Evolutionary conservation across 1,140 invertebrate genomes (phyloP).

Genomic region (Babylonia areolata): DNA sequence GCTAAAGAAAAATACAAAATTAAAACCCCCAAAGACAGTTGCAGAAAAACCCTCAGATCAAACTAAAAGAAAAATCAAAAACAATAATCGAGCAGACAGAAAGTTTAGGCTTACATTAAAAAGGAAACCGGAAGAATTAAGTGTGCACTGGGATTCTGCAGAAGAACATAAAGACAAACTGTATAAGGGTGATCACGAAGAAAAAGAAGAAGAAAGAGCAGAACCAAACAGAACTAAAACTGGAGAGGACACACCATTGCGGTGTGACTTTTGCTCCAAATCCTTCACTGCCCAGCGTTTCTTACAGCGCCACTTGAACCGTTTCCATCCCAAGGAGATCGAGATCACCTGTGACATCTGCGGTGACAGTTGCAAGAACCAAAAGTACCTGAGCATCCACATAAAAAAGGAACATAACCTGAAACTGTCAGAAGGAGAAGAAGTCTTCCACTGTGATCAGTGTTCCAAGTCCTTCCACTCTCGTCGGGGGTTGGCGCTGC

Average conservation of each 20-base stretch:
- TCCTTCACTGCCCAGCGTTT: neutral
- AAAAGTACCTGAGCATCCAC: neutral
- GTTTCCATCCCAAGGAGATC: neutral
- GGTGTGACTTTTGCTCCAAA: neutral
- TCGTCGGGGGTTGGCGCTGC: neutral
- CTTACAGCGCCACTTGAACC: neutral
- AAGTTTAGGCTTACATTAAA: neutral
- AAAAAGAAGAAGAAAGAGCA: no score
- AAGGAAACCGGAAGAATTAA: neutral
- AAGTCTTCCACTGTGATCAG: neutral
- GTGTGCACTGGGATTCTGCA: neutral
- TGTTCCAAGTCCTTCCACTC: conserved; percentile 4
- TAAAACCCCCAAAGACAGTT: neutral
- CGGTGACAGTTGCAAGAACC: neutral
- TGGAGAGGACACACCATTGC: neutral
- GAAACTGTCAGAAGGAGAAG: neutral
- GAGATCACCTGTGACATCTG: neutral
- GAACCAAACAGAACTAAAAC: neutral
- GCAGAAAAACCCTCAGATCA: no score
- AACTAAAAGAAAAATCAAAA: neutral
- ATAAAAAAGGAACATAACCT: neutral
- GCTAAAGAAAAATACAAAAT: neutral
- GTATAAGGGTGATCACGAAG: no score
- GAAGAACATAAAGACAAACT: neutral
- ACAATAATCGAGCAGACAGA: neutral